Conservation (phyloP, 1,140 invertebrate species). For the Adoxophyes honmai region DNA sequence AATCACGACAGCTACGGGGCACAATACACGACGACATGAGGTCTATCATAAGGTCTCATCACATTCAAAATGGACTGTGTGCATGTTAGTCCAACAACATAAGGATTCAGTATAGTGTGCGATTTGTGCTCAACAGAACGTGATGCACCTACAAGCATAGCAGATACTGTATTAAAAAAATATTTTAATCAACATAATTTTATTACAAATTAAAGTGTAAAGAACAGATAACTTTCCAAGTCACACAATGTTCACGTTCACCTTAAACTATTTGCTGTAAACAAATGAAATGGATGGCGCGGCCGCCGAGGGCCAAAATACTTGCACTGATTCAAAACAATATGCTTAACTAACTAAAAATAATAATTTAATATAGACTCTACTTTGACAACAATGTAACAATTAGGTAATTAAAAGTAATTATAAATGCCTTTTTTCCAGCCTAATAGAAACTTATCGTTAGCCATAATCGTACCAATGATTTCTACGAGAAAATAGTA, state of each 20-base stretch:
- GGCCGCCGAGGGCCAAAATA: too few relatives aligned
- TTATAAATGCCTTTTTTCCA: slow-evolving; percentile 48
- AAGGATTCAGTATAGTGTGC: slow-evolving; percentile 1
- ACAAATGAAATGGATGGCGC: too few relatives aligned
- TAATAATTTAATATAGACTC: slow-evolving; percentile 54
- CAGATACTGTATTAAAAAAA: neutral
- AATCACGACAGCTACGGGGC: too few relatives aligned
- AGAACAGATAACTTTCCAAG: too few relatives aligned
- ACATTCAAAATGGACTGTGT: neutral
- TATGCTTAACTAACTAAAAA: slow-evolving; percentile 29
- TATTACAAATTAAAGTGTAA: neutral
- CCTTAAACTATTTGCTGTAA: too few relatives aligned
- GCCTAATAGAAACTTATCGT: slow-evolving; percentile 33
- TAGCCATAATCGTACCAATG: slow-evolving; percentile 22
- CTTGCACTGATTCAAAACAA: slow-evolving; percentile 9
- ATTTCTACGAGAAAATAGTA: slow-evolving; percentile 13
- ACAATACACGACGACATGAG: too few relatives aligned
- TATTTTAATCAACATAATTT: slow-evolving; percentile 1
- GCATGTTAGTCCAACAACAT: slow-evolving; percentile 21
- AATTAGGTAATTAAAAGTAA: slow-evolving; percentile 37
- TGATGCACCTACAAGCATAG: slow-evolving; percentile 1
- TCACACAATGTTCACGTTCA: too few relatives aligned
- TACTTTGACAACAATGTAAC: slow-evolving; percentile 46
- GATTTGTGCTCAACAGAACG: neutral
- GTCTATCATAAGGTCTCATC: too few relatives aligned